Conservation (phyloP, 2,888 invertebrate species). For the Autographa pulchrina region DNA sequence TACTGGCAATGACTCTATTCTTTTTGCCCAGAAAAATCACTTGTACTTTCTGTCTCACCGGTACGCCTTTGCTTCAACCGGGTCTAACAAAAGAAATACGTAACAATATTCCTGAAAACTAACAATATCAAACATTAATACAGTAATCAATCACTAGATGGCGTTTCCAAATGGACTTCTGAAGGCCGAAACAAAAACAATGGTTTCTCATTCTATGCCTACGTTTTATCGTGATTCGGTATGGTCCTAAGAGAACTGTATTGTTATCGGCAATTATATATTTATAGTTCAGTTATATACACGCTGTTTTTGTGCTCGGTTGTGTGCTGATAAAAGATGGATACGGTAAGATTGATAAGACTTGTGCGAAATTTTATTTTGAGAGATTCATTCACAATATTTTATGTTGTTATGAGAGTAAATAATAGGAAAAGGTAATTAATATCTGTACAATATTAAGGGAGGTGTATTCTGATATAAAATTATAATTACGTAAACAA, state of each 20-base stretch:
- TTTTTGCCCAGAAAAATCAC: no score
- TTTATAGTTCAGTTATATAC: not conserved
- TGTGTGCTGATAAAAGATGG: not conserved
- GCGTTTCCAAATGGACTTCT: not conserved
- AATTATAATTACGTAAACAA: no score
- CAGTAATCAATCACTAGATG: not conserved
- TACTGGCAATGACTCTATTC: no score
- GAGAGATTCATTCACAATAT: not conserved
- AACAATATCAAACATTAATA: not conserved
- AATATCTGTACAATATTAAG: no score
- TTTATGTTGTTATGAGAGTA: no score
- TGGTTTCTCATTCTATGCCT: not conserved
- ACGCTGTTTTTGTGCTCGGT: not conserved
- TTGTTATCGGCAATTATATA: conserved; percentile 40
- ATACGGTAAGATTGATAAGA: not conserved
- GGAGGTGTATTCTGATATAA: no score
- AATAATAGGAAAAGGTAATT: no score
- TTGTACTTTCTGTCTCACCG: no score
- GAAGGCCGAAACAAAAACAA: not conserved
- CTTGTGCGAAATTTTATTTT: not conserved
- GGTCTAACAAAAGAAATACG: not conserved
- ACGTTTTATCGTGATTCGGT: not conserved
- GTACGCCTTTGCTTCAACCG: no score
- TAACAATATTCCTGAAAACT: not conserved
- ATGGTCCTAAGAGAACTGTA: conserved; percentile 15